Base-by-base conservation (phyloP, 2,888 invertebrate genomes). In the Prenolepis imparis region DNA sequence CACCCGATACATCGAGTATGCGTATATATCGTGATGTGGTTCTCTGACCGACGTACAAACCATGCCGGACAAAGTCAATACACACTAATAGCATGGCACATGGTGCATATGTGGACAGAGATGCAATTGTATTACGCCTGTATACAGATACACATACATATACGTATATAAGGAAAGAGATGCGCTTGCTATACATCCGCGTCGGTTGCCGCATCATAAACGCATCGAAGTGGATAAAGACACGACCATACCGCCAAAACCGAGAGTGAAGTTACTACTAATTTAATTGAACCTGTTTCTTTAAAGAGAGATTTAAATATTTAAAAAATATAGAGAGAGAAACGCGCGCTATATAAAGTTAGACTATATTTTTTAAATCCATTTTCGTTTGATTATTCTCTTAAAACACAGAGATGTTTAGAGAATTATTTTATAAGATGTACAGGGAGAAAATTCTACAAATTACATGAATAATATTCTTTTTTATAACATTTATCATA, bases 11-110 rank as follows among this genome's bases (percentile, higher is more conserved):
- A 44, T 18, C 28, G 64, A 21, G 83, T 84, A 82, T 84, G 81
- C 73, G 72, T 86, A 81, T 84, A 85, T 82, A 87, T 88, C 86
- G 88, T 73, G 75, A 18, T 48, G 77, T 32, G 39, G 80, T 64
- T 68, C 81, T 64, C 84, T 82, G 83, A 77, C 87, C 84, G 82
- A 52, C 68, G 63, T 75, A 57, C 82, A 86, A 83, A 75, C 85
- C 73, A 32, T 68, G 66, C 81, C 59, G 77, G 82, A 85, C 86
- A 87, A 78, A 82, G 85, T 86, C 88, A 84, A 87, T 89, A 88
- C 70, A 63, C 52, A 63, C 80, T 80, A 72, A 83, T 80, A 64
- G 80, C 78, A 52, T 8, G 68, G 39, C 68, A 61, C 28, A 78
- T 61, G 52, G 59, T 48, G 48, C 78, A 80, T n/a, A n/a, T 70